A percentile compares a stretch with the other conserved stretches of the same genome.
These are phyloP conservation scores for Alentia gelatinosa DNA, from an alignment of 2,888 invertebrate genomes.

Conservation along the genomic window DNA sequence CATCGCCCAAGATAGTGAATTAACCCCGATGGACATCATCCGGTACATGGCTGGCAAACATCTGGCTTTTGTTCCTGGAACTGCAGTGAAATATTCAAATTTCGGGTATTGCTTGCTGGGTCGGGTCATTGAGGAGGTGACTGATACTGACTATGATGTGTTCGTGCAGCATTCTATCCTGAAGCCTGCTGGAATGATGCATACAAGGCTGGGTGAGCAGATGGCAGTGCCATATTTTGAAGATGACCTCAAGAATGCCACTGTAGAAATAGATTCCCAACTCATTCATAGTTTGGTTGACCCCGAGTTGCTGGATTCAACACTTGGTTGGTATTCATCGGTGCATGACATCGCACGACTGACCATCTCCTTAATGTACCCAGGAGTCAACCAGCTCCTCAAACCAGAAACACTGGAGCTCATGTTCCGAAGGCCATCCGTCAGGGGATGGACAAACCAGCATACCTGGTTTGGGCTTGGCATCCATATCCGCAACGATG, in stretches of 20 bases:
- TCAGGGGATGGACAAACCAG: slow-evolving; percentile 57
- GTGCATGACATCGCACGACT: slow-evolving; percentile 74
- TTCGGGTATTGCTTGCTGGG: slow-evolving; percentile 75
- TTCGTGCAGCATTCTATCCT: slow-evolving; percentile 68
- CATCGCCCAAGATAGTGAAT: slow-evolving; percentile 65
- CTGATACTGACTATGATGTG: slow-evolving; percentile 68
- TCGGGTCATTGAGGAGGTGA: slow-evolving; percentile 72
- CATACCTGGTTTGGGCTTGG: slow-evolving; percentile 70
- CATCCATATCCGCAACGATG: slow-evolving; percentile 68
- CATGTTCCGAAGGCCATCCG: slow-evolving; percentile 64
- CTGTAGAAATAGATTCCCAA: slow-evolving; percentile 20
- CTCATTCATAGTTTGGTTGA: slow-evolving; percentile 56
- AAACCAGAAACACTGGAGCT: slow-evolving; percentile 66
- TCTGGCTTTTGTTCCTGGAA: slow-evolving; percentile 73
- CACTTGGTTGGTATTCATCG: slow-evolving; percentile 76
- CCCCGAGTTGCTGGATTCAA: slow-evolving; percentile 69
- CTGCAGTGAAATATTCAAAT: slow-evolving; percentile 72
- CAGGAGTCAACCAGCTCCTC: slow-evolving; percentile 67
- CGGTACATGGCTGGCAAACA: slow-evolving; percentile 72
- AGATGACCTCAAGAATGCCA: slow-evolving; percentile 6
- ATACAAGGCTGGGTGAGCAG: slow-evolving; percentile 70
- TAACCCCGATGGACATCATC: slow-evolving; percentile 69
- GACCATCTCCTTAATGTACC: slow-evolving; percentile 65
- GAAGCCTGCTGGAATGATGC: slow-evolving; percentile 77
- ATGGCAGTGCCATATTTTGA: neutral